Percentiles rank a stretch among this genome's conserved stretches.
These are phyloP conservation scores for Leptopilina drosophilae DNA, from an alignment of 2,888 invertebrate species.

Conservation along the genomic window DNA sequence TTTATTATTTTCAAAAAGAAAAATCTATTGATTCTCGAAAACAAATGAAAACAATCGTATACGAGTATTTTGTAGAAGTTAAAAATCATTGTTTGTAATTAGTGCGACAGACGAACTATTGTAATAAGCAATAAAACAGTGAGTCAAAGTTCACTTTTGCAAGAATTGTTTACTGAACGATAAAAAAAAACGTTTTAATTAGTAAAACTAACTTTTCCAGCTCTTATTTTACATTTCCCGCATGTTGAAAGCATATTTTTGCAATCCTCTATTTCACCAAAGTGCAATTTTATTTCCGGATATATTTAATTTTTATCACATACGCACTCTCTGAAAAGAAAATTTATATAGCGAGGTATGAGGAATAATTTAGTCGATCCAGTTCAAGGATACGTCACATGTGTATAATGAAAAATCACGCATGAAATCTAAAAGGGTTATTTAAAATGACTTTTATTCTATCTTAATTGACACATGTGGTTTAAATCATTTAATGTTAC, in stretches of 20 bases:
- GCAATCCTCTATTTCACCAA: not conserved
- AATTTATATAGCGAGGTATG: not conserved
- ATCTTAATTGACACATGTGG: conserved; percentile 38
- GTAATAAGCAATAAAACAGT: too few relatives aligned
- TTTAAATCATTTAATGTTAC: conserved; percentile 37
- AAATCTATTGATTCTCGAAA: too few relatives aligned
- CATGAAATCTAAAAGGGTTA: conserved; percentile 28
- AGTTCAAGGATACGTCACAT: conserved; percentile 26
- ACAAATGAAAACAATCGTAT: too few relatives aligned
- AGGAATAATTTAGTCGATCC: conserved; percentile 32
- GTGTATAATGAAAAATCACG: conserved; percentile 6
- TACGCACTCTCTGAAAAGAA: not conserved
- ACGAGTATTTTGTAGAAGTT: not conserved
- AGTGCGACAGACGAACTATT: too few relatives aligned
- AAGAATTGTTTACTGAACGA: not conserved
- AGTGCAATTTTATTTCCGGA: conserved; percentile 19
- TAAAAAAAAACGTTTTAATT: not conserved
- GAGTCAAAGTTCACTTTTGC: too few relatives aligned
- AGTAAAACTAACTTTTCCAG: not conserved
- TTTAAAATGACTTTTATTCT: conserved; percentile 36
- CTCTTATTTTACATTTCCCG: not conserved
- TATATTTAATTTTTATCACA: not conserved
- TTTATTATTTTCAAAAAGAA: too few relatives aligned
- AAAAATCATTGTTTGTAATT: not conserved
- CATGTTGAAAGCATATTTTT: not conserved